Evolutionary conservation across 2,888 invertebrate species (phyloP).

Genomic region (Hydropsyche betteni): DNA sequence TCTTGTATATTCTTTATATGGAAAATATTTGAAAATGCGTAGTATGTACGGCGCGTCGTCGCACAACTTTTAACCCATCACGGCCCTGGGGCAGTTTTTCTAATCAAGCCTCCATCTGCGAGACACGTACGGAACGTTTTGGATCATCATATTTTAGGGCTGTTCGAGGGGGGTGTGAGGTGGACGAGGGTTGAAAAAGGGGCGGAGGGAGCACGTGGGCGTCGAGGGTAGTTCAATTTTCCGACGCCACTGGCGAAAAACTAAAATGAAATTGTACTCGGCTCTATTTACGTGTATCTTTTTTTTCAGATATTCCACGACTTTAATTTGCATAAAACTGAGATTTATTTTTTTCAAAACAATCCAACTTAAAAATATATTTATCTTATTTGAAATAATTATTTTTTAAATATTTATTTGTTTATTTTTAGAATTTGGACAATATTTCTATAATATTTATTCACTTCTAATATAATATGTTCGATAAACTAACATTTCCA

Average conservation of each 20-base stretch:
- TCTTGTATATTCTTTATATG: background rate
- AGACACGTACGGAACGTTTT: slow-evolving; percentile 48
- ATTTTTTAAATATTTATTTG: too few relatives aligned
- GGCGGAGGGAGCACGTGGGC: background rate
- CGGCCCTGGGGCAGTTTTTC: slow-evolving; percentile 47
- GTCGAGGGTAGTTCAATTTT: slow-evolving; percentile 20
- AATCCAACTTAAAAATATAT: too few relatives aligned
- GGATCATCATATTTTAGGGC: slow-evolving; percentile 47
- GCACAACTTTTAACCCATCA: slow-evolving; percentile 44
- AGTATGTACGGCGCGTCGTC: slow-evolving; percentile 23
- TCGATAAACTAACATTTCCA: too few relatives aligned
- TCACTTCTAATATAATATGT: too few relatives aligned
- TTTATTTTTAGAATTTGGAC: too few relatives aligned
- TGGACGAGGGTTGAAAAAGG: slow-evolving; percentile 19
- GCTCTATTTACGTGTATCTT: background rate
- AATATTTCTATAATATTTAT: too few relatives aligned
- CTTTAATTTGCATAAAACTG: too few relatives aligned
- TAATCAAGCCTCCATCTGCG: slow-evolving; percentile 48
- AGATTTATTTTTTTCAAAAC: too few relatives aligned
- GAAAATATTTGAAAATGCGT: background rate
- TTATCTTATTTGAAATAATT: too few relatives aligned
- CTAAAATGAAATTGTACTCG: slow-evolving; percentile 36
- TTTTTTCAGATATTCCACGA: too few relatives aligned
- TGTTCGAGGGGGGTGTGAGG: slow-evolving; percentile 27
- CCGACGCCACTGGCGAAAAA: slow-evolving; percentile 38